Evolutionary conservation across 1,140 invertebrate genomes (phyloP), one percentile per base, ranked within the genome.

Genomic region (Rhynchophorus ferrugineus): DNA sequence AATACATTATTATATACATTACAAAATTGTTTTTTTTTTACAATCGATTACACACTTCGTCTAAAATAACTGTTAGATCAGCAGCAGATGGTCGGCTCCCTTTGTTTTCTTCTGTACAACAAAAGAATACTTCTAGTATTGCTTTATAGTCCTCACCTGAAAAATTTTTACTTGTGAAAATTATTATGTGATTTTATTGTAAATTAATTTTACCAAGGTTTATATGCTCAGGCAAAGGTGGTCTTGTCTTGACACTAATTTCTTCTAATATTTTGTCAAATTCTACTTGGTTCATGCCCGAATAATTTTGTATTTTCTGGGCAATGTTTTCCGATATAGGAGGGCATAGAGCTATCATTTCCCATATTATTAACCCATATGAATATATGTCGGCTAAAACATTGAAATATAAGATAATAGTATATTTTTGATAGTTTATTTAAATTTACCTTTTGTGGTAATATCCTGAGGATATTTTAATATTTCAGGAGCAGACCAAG

Each of bases 401-500:
- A 50, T 1, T 36, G 22, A 18, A 6, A 14, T 7, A 39, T 7
- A 43, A 22, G 24, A 22, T 21, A 8, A 43, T 2, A 22, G 19
- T 8, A n/a, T 22, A 43, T n/a, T 22, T 5, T 56, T 50, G 5
- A n/a, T 11, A 22, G 2, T 6, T 5, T 13, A 41, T 17, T 18
- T 8, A 7, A 18, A 43, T 13, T n/a, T 29, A 54, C 51, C 44
- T 70, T 86, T 85, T 54, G 71, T 73, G 9, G 83, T 81, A 43
- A 89, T 77, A 47, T 69, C 61, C 7, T 75, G 70, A 66, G 65
- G 75, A 9, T 71, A 72, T 14, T 72, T 44, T 8, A 88, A 67
- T 2, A 85, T 73, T 77, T 92, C 88, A 1, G 86, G 86, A 1
- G 87, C 79, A 61, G 75, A 81, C 88, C 87, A 91, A 37, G 78